Evolutionary conservation across 1,140 invertebrate species (phyloP), one percentile per base, ranked within the genome.

Genomic region (Acyrthosiphon pisum): DNA sequence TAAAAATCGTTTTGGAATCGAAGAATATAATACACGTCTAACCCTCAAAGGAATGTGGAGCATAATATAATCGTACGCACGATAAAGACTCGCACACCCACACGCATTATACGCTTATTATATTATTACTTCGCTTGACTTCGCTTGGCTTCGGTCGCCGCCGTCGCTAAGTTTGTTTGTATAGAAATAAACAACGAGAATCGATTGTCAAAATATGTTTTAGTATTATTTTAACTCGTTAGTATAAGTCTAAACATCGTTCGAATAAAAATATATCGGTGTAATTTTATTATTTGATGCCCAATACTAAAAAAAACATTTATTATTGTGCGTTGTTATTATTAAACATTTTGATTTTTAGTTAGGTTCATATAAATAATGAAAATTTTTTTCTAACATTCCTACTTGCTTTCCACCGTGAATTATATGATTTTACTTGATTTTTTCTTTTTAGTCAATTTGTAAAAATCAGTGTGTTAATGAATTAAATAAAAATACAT

Each of bases 1-100:
- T 41, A 90, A 60, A 90, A 90, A 68, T 41, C 89, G 53, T 60
- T 90, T 44, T 44, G 89, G 37, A 90, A 48, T 91, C 68, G 60
- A 83, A 81, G 90, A 81, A 83, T 48, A 91, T 81, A 48, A 81
- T 91, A 35, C 68, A 50, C 53, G 68, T 81, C 89, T 46, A 44
- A 68, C 56, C 30, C 89, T 46, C 37, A 26, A 18, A n/a, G 89
- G 41, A 90, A 60, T 90, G 53, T 44, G n/a, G 53, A 68, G 44
- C 56, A 44, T 60, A 90, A 50, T 35, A 89, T 91, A 76, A 68
- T 41, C 68, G 56, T 68, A 44, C 90, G 23, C 88, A 44, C 48
- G 53, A 68, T 89, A 89, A 89, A 53, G 48, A 89, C 46, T 35
- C 48, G 44, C 53, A 68, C 60, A 30, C 37, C 23, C 89, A 37